Base-by-base conservation (phyloP, 2,113 vertebrate genomes). In the Notechis scutatus region DNA sequence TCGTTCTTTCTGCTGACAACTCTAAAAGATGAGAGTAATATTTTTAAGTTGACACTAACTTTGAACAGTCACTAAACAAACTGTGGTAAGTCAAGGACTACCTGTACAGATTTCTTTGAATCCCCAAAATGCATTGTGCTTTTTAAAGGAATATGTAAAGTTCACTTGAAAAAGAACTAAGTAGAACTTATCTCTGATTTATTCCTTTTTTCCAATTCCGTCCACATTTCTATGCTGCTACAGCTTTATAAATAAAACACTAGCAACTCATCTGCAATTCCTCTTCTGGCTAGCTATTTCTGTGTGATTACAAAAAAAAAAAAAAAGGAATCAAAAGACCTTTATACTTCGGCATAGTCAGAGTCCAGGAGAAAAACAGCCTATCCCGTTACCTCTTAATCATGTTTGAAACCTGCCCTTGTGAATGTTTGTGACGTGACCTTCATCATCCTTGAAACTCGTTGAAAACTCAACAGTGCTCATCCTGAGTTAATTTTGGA, bases 321-420 rank as follows among this genome's bases (percentile, higher is more conserved):
- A 50, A 24, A 90, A 85, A 87, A 47, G n/a, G 39, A 90, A 90
- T 55, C 88, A 57, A 90, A 59, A 54, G 47, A 11, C 42, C 26
- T 90, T 91, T 92, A 34, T n/a, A 39, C 39, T 34, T 64, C 64
- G 39, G 64, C 52, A 74, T 86, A 47, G 26, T 42, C 56, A 59
- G 47, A 92, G 88, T 54, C 69, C 50, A 69, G 26, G 45, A 34
- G 26, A 39, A 87, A 90, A 69, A 87, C 56, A 87, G 26, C 47
- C 88, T 92, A 69, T 90, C 91, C 29, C 47, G 5, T 94, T 92
- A 74, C 88, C 86, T 21, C 74, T 87, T 86, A 87, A 92, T 90
- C 50, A 39, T 29, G 11, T 81, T 90, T 56, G 57, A 92, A 90
- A 90, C 12, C 39, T 92, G 87, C 24, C 34, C 74, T 86, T 47